Base-by-base conservation (phyloP, 2,113 vertebrate species). In the Tautogolabrus adspersus region DNA sequence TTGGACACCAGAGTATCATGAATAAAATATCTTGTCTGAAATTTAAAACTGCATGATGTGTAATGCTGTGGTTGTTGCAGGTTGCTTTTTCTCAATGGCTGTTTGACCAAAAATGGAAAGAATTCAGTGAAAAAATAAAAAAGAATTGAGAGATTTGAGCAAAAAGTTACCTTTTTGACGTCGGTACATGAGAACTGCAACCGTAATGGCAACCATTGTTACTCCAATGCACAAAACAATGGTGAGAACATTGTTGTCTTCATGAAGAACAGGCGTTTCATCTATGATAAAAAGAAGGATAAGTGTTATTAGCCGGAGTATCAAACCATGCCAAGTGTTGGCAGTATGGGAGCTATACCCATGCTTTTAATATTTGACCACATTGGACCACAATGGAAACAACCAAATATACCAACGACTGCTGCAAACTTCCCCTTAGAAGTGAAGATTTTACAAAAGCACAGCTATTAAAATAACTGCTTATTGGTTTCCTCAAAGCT, bases 361-460 rank as follows among this genome's bases (percentile, higher is more conserved):
- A 66, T 38, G 2, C 3, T 62, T 46, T 58, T 15, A 61, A 10
- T 66, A 1, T 54, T 38, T 66, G 23, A 5, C 60, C 61, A 55
- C 57, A 23, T 5, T 83, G 88, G 23, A 5, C 60, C 61, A 55
- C 57, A 23, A 6, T 83, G 88, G 84, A 92, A 92, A 90, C 49
- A 88, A 92, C 84, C 88, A 77, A 72, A 84, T n/a, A 76, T 66
- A 44, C 79, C 70, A 54, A 47, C 34, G 15, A 23, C 1, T 1
- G 11, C 6, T n/a, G 6, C 6, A 26, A 58, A 88, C 79, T 85
- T 87, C 82, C 81, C 1, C 59, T 74, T 72, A 10, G 0, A 85
- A 52, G 66, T 57, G 16, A 76, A 67, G 6, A 51, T 1, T 11
- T 10, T 37, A 59, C 61, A 23, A 18, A 42, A 46, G 8, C 7